phyloP scores from a whole-genome alignment of 2,888 invertebrate genomes.

The Balanococcus diminutus region DNA sequence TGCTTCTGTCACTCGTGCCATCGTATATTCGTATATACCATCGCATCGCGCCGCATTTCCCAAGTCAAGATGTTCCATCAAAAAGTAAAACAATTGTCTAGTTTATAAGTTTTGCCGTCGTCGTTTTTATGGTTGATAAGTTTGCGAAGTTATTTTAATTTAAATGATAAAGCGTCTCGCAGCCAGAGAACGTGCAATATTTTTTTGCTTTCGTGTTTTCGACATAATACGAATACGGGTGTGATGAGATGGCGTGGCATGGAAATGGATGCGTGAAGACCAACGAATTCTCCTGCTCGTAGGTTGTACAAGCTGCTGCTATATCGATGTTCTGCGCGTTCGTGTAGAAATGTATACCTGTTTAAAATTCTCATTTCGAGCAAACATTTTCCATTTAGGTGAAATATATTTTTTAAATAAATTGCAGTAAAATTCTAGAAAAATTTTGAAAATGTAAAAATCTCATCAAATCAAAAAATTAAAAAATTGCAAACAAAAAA shows the following conservation, averaged over 20 bases:
- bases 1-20: background rate
- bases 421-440: too few relatives aligned
- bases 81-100: conserved; percentile 11
- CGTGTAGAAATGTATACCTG: background rate
- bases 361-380: too few relatives aligned
- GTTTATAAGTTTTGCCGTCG: conserved; percentile 5
- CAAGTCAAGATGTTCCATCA: conserved; percentile 5
- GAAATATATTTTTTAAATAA: too few relatives aligned
- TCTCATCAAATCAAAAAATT: too few relatives aligned
- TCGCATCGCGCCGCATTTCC: background rate
- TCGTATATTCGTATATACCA: too few relatives aligned
- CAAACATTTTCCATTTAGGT: too few relatives aligned
- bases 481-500: too few relatives aligned
- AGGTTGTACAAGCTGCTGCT: too few relatives aligned
- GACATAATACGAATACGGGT: too few relatives aligned
- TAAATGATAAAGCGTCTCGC: conserved; percentile 5
- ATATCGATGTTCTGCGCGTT: background rate
- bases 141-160: background rate
- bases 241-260: too few relatives aligned
- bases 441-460: too few relatives aligned
- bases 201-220: background rate
- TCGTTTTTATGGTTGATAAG: conserved; percentile 11
- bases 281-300: background rate
- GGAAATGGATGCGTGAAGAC: background rate
- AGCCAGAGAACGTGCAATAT: background rate